Evolutionary conservation across 2,797 vertebrate genomes (phyloP).

Genomic region (Crocidura indochinensis): DNA sequence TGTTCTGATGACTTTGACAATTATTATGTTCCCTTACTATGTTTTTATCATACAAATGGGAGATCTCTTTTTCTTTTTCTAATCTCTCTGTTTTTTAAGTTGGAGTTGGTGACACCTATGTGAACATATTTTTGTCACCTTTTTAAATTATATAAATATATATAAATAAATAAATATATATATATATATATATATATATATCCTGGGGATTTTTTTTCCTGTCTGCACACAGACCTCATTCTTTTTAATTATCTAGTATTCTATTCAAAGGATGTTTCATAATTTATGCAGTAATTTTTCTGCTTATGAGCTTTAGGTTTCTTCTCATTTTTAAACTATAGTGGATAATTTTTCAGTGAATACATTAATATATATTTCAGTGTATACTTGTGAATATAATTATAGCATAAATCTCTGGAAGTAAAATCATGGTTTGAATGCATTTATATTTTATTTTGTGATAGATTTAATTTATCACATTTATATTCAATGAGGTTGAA

Average conservation of each 20-base stretch:
- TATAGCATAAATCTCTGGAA: constrained; percentile 22
- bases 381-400: constrained; percentile 45
- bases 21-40: too few relatives aligned
- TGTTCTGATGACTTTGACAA: too few relatives aligned
- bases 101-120: too few relatives aligned
- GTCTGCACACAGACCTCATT: constrained; percentile 64
- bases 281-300: constrained; percentile 72
- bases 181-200: constrained; percentile 34
- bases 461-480: constrained; percentile 53
- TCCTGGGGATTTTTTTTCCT: constrained; percentile 53
- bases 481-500: constrained; percentile 22
- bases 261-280: constrained; percentile 60
- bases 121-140: too few relatives aligned
- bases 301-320: constrained; percentile 30
- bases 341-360: constrained; percentile 50
- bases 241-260: constrained; percentile 73
- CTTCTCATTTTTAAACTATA: constrained; percentile 58
- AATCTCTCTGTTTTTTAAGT: too few relatives aligned
- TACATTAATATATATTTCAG: constrained; percentile 50
- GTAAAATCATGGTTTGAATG: constrained; percentile 39
- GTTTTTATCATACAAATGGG: too few relatives aligned
- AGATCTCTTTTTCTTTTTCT: too few relatives aligned
- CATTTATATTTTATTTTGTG: constrained; percentile 55
- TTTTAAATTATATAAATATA: constrained; percentile 1
- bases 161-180: too few relatives aligned